These are phyloP conservation scores for Holothuria leucospilota DNA, from an alignment of 53 echinoderm and acorn worm species.

Conservation along the genomic window DNA sequence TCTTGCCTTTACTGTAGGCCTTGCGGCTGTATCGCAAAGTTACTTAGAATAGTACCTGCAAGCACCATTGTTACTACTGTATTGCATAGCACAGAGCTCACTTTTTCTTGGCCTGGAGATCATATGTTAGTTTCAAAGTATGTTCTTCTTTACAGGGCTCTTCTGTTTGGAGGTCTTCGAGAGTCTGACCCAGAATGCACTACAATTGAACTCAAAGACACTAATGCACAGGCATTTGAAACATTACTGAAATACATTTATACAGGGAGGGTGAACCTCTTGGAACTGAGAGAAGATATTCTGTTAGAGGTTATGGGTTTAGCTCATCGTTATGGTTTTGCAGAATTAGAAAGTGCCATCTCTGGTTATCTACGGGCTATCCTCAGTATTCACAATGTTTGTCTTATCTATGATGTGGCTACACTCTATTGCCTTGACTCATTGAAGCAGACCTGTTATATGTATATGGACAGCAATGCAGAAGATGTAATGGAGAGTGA, in stretches of 20 bases:
- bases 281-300: conserved; percentile 88
- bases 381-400: conserved; percentile 94
- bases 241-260: conserved; percentile 93
- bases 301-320: conserved; percentile 90
- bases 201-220: conserved; percentile 91
- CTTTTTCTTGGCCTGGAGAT: too few species aligned
- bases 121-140: too few species aligned
- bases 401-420: conserved; percentile 98
- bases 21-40: too few species aligned
- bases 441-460: conserved; percentile 93
- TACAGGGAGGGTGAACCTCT: conserved; percentile 91
- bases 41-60: too few species aligned
- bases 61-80: too few species aligned
- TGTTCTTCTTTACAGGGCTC: conserved; percentile 65
- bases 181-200: conserved; percentile 88
- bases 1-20: too few species aligned
- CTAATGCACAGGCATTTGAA: conserved; percentile 91
- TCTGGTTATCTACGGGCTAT: conserved; percentile 96
- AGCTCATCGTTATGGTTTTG: conserved; percentile 97
- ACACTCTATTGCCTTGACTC: conserved; percentile 78
- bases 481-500: conserved; percentile 96
- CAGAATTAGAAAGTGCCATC: conserved; percentile 90
- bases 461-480: conserved; percentile 89
- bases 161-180: conserved; percentile 91
- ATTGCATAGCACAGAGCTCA: too few species aligned